Evolutionary conservation across 2,888 invertebrate genomes (phyloP), one percentile per base, ranked within the genome.

Genomic region (Chydorus sphaericus): DNA sequence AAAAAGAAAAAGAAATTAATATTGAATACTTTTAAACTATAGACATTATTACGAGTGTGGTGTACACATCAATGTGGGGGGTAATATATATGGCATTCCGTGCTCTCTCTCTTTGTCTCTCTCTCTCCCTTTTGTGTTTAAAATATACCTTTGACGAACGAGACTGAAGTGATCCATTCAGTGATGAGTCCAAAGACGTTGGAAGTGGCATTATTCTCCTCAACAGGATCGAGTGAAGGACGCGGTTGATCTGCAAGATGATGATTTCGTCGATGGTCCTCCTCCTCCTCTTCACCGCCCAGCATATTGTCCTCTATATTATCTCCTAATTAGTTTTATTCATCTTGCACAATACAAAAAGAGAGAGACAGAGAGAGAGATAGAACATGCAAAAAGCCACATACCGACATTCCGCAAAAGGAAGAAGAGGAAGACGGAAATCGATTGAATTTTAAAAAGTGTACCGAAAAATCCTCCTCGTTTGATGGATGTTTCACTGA

Each of bases 121-220:
- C 44, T 44, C 44, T 8, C 1, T 20, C 20, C 28, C 1, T 39
- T 1, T 39, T 14, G 16, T 16, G 4, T 16, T 20, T 14, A 6
- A 4, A 38, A 38, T 16, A 39, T 77, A 82, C 82, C 77, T 76
- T 77, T 75, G 63, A 82, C 73, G 67, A 79, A 80, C 63, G 75
- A 74, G 72, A 80, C 81, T 62, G 80, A 77, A 69, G 77, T 75
- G 67, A 81, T 79, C 81, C 82, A 82, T 66, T 82, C 80, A 62
- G 77, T 77, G 68, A 82, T 71, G 72, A 81, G 80, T 65, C 80
- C 80, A 68, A 79, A 74, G 66, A 77, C 75, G 64, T 48, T 48
- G 16, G n/a, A n/a, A n/a, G n/a, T n/a, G n/a, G n/a, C n/a, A n/a
- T n/a, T n/a, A n/a, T n/a, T n/a, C n/a, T n/a, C n/a, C n/a, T n/a